A percentile compares a stretch with the other conserved stretches of the same genome.
Evolutionary conservation across 2,113 vertebrate species (phyloP).

Genomic region (Columba livia): DNA sequence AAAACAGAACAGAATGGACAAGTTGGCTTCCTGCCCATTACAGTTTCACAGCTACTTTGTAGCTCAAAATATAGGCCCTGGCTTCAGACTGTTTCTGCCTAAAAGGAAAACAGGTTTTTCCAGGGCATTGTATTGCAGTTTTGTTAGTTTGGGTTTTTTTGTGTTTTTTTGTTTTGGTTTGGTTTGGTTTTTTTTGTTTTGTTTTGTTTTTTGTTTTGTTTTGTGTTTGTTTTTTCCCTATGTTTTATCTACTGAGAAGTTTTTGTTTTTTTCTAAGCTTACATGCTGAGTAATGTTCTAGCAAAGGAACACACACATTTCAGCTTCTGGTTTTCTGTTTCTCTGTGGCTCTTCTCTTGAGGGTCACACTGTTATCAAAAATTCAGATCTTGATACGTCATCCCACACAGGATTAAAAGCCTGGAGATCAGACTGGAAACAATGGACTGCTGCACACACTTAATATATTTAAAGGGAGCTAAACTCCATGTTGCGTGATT

Average conservation of each 20-base stretch:
- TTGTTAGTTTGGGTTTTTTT: too few relatives aligned
- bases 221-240: neutral
- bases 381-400: neutral
- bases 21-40: neutral
- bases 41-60: neutral
- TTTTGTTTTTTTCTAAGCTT: neutral
- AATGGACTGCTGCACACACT: neutral
- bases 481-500: fast-evolving
- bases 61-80: neutral
- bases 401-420: neutral
- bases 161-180: too few relatives aligned
- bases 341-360: neutral
- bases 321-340: neutral
- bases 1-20: neutral
- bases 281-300: neutral
- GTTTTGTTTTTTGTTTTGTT: too few relatives aligned
- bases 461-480: neutral
- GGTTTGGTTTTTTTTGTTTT: too few relatives aligned
- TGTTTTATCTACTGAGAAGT: neutral
- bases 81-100: neutral
- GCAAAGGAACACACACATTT: neutral
- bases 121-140: neutral
- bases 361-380: neutral
- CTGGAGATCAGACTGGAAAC: neutral
- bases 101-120: neutral